Base-by-base conservation (phyloP, 2,888 invertebrate genomes). In the Galerucella calmariensis region DNA sequence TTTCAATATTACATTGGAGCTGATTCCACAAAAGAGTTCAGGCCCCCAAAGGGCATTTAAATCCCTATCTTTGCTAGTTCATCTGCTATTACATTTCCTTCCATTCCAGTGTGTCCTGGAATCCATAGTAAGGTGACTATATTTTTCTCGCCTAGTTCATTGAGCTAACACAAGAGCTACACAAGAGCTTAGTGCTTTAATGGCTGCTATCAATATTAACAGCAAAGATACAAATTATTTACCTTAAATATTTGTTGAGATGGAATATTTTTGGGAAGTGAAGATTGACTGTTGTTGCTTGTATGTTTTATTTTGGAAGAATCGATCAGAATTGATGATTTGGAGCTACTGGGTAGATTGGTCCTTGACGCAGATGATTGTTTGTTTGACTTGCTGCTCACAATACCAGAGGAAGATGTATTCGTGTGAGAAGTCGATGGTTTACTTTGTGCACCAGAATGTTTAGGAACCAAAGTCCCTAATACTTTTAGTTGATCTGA, bases 401-500 rank as follows among this genome's bases (percentile, higher is more conserved):
- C 62, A 48, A 72, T 75, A 59, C 69, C 67, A n/a, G 81, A 73
- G 24, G 78, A 51, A 11, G 80, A 77, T 12, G 79, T 80, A n/a
- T 75, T 73, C 3, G 79, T 78, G 24, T 79, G 78, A 12, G 77
- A 75, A 44, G 78, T 35, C 44, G 71, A 70, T 68, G 68, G 78
- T 75, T 75, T 81, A 75, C 67, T 72, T 61, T 62, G 66, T 27
- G 66, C 67, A 41, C 16, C 71, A 9, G 24, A 58, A 20, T 65
- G 72, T 69, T 72, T 66, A 35, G 81, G 75, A 59, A 78, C 68
- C 74, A 82, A 76, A 14, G 73, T 78, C 11, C 77, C 77, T 48
- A 80, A 74, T 58, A 77, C 76, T 62, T 82, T 83, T 65, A 81
- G 58, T 58, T 81, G 79, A 44, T 83, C 82, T 72, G 74, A 44